Base-by-base conservation (phyloP, 2,113 vertebrate species). In the Sinocyclocheilus grahami region DNA sequence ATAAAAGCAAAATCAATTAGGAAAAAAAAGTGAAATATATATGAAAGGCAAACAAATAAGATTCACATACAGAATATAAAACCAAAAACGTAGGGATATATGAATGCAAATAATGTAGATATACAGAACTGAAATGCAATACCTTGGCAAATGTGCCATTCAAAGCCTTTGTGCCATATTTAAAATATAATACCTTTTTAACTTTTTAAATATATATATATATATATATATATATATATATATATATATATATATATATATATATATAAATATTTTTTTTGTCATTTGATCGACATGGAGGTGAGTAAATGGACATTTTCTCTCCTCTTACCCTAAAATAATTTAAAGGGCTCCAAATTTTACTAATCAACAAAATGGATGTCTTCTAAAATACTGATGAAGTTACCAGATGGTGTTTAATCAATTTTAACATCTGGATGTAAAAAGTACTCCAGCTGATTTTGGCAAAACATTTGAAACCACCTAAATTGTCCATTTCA, bases 1-100 rank as follows among this genome's bases (percentile, higher is more conserved):
- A 93, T 69, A 90, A 1, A 27, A 63, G 33, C 18, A 71, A 27
- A 78, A 85, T 6, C 71, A 37, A 18, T 63, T 62, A 46, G 8
- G 8, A 14, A 77, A 46, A 62, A 27, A 51, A 51, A 0, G 2
- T 53, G n/a, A 60, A 14, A 71, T 65, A 22, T 71, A 55, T 24
- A 82, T 13, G 3, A 48, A 82, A 53, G 24, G 30, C 14, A 24
- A 6, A 33, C 46, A 53, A 33, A 81, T 20, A 75, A 27, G 12
- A 4, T 55, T 71, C 27, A 42, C 76, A 65, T 13, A 4, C 46
- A n/a, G 30, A 22, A 78, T 22, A 58, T 10, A 33, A 55, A 55
- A 55, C 24, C 4, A 55, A 3, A 33, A 16, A 4, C 20, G 18
- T 2, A 20, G 5, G 18, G 18, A 53, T 20, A n/a, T 39, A 79